These are phyloP conservation scores for Marmota monax DNA, from an alignment of 2,113 vertebrate species.

Conservation along the genomic window DNA sequence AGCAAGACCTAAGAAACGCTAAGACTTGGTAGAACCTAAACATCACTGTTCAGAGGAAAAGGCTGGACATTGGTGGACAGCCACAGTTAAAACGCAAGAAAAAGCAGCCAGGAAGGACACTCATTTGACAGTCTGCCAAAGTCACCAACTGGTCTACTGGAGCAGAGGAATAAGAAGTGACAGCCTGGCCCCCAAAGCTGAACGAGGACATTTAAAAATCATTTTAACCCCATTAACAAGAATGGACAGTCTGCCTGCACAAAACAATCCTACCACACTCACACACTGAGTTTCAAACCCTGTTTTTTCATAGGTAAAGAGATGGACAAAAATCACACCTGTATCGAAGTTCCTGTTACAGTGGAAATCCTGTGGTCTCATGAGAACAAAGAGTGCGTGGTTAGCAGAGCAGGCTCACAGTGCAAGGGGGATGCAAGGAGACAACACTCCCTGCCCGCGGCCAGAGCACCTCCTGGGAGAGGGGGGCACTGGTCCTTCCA, in stretches of 20 bases:
- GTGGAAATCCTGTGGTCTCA: not conserved
- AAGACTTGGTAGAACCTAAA: not conserved
- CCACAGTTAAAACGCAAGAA: not conserved
- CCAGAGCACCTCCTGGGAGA: not conserved
- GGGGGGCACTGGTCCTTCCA: not conserved
- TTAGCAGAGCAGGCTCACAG: slow-evolving; percentile 10
- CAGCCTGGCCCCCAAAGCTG: not conserved
- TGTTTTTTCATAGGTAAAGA: not conserved
- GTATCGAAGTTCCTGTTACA: not conserved
- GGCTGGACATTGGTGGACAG: not conserved
- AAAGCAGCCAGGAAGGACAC: slow-evolving; percentile 15
- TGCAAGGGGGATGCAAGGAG: not conserved
- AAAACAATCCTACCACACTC: not conserved
- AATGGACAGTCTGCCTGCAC: not conserved
- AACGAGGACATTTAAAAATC: slow-evolving; percentile 12
- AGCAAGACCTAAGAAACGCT: not conserved
- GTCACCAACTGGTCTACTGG: not conserved
- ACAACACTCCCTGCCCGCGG: not conserved
- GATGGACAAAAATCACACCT: slow-evolving; percentile 16
- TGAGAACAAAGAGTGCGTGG: not conserved
- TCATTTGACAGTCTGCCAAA: not conserved
- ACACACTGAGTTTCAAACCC: slow-evolving; percentile 17
- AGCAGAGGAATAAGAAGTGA: slow-evolving; percentile 43
- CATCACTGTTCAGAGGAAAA: not conserved
- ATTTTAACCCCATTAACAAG: not conserved